Evolutionary conservation across 2,888 invertebrate species (phyloP).

Genomic region (Oscheius sp.): DNA sequence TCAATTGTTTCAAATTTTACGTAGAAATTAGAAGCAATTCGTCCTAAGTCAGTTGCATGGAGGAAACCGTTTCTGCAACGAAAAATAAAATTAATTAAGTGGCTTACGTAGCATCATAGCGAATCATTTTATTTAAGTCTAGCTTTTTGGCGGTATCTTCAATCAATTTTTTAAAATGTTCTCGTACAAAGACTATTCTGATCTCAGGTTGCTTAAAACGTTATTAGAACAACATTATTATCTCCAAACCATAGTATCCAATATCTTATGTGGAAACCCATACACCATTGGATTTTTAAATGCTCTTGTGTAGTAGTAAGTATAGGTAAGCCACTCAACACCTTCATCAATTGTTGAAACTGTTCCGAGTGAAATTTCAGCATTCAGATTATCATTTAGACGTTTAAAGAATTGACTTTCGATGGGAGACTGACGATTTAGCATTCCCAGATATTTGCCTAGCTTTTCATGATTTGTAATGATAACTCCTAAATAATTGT

Average conservation of each 20-base stretch:
- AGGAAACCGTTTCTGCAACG: conserved; percentile 61
- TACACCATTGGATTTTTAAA: conserved; percentile 86
- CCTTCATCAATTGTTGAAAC: conserved; percentile 94
- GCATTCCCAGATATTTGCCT: conserved; percentile 85
- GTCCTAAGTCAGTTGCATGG: conserved; percentile 80
- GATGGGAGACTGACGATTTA: conserved; percentile 96
- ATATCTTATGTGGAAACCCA: conserved; percentile 76
- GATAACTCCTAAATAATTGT: conserved; percentile 89
- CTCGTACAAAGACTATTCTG: conserved; percentile 72
- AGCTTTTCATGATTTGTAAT: conserved; percentile 91
- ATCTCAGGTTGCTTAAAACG: conserved; percentile 79
- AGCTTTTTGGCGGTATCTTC: conserved; percentile 83
- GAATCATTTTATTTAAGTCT: conserved; percentile 91
- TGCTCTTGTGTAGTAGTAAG: conserved; percentile 93
- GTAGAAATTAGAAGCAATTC: conserved; percentile 96
- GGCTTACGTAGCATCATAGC: conserved; percentile 80
- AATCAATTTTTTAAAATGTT: conserved; percentile 82
- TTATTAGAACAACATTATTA: background rate
- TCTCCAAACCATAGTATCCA: too few relatives aligned
- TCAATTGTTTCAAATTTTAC: conserved; percentile 94
- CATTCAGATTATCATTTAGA: conserved; percentile 94
- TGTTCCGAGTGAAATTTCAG: conserved; percentile 83
- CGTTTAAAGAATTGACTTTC: conserved; percentile 93
- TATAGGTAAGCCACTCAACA: conserved; percentile 95
- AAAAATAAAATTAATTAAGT: conserved; percentile 2